A percentile compares a stretch with the other conserved stretches of the same genome.
Evolutionary conservation across 2,797 vertebrate genomes (phyloP).

Genomic region (Ctenochaetus hawaiiensis): DNA sequence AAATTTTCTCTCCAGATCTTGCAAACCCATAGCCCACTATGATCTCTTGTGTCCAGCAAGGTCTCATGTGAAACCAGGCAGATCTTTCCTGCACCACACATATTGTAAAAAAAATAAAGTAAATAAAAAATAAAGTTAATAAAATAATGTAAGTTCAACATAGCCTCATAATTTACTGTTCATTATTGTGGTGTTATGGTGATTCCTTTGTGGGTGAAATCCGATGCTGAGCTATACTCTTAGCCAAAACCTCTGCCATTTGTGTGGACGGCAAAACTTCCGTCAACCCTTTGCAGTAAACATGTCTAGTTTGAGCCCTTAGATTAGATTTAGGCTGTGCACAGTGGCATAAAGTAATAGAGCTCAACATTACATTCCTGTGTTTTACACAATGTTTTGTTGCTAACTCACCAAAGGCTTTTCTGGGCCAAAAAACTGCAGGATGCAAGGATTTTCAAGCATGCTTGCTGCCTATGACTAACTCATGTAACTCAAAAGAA

Average conservation of each 20-base stretch:
- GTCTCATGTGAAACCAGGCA: neutral
- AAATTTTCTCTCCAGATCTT: neutral
- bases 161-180: neutral
- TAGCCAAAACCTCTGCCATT: too few relatives aligned
- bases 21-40: neutral
- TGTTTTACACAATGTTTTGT: slow-evolving; percentile 1
- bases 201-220: neutral
- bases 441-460: neutral
- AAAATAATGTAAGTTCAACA: neutral
- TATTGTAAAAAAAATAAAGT: neutral
- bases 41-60: too few relatives aligned
- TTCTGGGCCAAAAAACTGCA: slow-evolving; percentile 18
- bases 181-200: neutral
- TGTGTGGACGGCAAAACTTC: neutral
- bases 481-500: too few relatives aligned
- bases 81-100: neutral
- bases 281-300: neutral
- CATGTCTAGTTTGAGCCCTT: slow-evolving; percentile 8
- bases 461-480: neutral
- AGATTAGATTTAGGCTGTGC: neutral
- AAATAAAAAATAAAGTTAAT: neutral
- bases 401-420: neutral
- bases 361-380: slow-evolving; percentile 13
- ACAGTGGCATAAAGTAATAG: neutral
- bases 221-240: too few relatives aligned